Evolutionary conservation across 1,140 invertebrate species (phyloP).

Genomic region (Drosophila hydei): DNA sequence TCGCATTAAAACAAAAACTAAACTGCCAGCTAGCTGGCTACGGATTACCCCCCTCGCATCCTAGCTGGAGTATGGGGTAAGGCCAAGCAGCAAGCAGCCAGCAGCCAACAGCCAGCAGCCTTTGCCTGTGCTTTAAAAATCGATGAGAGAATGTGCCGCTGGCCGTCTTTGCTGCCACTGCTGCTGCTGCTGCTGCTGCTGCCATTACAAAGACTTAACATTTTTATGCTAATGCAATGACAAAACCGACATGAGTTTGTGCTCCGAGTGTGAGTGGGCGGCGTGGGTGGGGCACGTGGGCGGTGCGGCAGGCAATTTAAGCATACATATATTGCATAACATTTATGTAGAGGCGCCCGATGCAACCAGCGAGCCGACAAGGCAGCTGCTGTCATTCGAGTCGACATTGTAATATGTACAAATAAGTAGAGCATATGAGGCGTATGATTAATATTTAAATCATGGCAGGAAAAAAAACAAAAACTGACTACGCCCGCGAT

Average conservation of each 20-base stretch:
- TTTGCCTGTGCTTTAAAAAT: slow-evolving; percentile 38
- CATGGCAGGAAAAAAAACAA: slow-evolving; percentile 7
- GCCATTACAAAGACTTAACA: slow-evolving; percentile 58
- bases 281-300: neutral
- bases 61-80: too few species aligned
- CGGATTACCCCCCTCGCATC: neutral
- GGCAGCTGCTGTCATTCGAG: slow-evolving; percentile 42
- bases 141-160: slow-evolving; percentile 39
- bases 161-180: slow-evolving; percentile 21
- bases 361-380: slow-evolving; percentile 11
- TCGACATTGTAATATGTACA: slow-evolving; percentile 62
- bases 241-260: slow-evolving; percentile 57
- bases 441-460: slow-evolving; percentile 69
- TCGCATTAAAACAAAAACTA: slow-evolving; percentile 44
- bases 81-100: too few species aligned
- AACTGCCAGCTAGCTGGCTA: slow-evolving; percentile 21
- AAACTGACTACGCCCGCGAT: slow-evolving; percentile 4
- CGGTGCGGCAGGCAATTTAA: slow-evolving; percentile 33
- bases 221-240: slow-evolving; percentile 66
- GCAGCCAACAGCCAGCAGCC: too few species aligned
- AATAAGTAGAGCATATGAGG: slow-evolving; percentile 66
- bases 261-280: slow-evolving; percentile 11
- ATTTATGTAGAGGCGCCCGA: slow-evolving; percentile 34
- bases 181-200: slow-evolving; percentile 17
- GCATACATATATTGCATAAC: slow-evolving; percentile 53